Conservation (phyloP, 1,140 invertebrate species). For the Maconellicoccus hirsutus region DNA sequence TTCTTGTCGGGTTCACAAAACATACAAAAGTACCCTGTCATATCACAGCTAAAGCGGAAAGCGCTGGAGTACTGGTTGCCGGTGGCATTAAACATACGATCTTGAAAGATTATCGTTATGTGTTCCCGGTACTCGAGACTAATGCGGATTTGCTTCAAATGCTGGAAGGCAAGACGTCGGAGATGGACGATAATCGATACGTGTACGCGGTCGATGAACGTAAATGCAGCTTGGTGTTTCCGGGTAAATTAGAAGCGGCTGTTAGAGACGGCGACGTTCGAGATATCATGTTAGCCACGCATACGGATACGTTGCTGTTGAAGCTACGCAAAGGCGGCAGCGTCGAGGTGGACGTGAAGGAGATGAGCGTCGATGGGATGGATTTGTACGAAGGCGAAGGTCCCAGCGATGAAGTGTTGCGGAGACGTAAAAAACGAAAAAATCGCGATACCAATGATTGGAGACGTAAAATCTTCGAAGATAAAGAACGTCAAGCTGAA, state of each 20-base stretch:
- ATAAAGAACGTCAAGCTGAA: conserved; percentile 50
- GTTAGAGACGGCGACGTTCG: conserved; percentile 62
- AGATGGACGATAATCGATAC: conserved; percentile 43
- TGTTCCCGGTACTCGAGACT: conserved; percentile 55
- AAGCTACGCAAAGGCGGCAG: conserved; percentile 40
- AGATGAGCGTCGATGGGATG: conserved; percentile 36
- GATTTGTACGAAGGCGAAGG: conserved; percentile 51
- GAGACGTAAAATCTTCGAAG: conserved; percentile 57
- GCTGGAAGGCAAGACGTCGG: conserved; percentile 43
- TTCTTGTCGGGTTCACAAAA: conserved; percentile 43
- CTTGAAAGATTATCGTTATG: conserved; percentile 57
- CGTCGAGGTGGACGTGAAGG: conserved; percentile 24
- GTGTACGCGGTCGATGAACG: conserved; percentile 64
- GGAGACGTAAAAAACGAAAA: conserved; percentile 36
- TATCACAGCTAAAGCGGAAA: conserved; percentile 48
- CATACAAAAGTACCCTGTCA: conserved; percentile 44
- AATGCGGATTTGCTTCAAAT: conserved; percentile 49
- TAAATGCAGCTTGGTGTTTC: conserved; percentile 59
- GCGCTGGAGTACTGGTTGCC: conserved; percentile 41
- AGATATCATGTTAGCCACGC: conserved; percentile 60
- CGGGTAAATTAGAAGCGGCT: conserved; percentile 58
- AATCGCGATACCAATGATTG: conserved; percentile 40
- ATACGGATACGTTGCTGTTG: conserved; percentile 57
- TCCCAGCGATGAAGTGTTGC: conserved; percentile 44
- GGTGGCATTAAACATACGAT: conserved; percentile 41